phyloP scores from a whole-genome alignment of 1,140 invertebrate species.

The Plectrocnemia conspersa region DNA sequence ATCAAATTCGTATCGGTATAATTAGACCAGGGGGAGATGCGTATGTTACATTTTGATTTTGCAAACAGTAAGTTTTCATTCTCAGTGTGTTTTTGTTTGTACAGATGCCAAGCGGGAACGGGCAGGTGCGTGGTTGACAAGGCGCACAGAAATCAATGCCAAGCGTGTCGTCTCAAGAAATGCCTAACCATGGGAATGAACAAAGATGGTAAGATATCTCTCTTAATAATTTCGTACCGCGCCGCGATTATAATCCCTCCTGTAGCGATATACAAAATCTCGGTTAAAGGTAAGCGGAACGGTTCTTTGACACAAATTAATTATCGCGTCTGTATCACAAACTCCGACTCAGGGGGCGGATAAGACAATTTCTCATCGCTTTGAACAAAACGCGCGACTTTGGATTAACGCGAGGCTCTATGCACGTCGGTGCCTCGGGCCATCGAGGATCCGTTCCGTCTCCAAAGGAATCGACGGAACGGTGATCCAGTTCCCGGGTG shows the following conservation, averaged over 20 bases:
- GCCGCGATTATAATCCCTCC: background rate
- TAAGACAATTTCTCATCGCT: background rate
- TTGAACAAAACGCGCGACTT: slow-evolving; percentile 7
- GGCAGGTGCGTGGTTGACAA: slow-evolving; percentile 96
- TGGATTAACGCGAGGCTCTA: slow-evolving; percentile 12
- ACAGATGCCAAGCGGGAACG: slow-evolving; percentile 93
- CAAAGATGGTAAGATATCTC: slow-evolving; percentile 89
- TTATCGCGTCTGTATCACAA: no score
- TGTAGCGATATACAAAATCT: background rate
- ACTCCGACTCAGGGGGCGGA: no score
- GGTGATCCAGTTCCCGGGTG: slow-evolving; percentile 3
- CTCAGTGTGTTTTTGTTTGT: slow-evolving; percentile 8
- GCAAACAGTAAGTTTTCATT: no score
- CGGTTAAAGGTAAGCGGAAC: background rate
- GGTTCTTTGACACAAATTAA: no score
- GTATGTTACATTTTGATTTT: background rate
- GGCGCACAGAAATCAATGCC: slow-evolving; percentile 97
- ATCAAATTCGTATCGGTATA: no score
- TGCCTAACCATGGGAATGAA: slow-evolving; percentile 99
- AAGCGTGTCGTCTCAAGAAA: slow-evolving; percentile 96
- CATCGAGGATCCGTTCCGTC: background rate
- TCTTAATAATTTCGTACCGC: slow-evolving; percentile 5
- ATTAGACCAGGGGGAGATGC: background rate
- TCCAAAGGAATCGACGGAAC: no score
- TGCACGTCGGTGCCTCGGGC: background rate